Conservation (phyloP, 2,113 vertebrate species). For the Onychostruthus taczanowskii region DNA sequence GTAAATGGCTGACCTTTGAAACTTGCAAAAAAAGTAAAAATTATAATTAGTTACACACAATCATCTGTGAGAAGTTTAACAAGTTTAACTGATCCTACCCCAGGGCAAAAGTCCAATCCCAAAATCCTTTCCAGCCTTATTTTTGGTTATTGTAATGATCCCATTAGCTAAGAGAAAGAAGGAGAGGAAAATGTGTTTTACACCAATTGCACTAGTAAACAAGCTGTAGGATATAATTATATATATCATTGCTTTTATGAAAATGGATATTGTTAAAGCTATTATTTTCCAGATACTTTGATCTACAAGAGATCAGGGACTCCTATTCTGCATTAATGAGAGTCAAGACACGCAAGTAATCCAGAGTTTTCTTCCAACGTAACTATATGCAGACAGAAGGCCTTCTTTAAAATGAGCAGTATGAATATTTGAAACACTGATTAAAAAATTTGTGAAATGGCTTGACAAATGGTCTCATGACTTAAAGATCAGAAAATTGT, state of each 20-base stretch:
- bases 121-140: neutral
- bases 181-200: neutral
- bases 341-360: neutral
- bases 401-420: neutral
- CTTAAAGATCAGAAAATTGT: neutral
- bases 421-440: neutral
- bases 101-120: neutral
- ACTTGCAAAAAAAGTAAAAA: neutral
- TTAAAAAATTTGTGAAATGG: neutral
- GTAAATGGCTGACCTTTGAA: neutral
- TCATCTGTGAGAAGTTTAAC: neutral
- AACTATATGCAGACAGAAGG: neutral
- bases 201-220: neutral
- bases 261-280: neutral
- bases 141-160: neutral
- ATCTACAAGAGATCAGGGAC: neutral
- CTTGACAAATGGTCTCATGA: neutral
- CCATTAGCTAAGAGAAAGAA: neutral
- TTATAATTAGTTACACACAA: neutral
- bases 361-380: neutral
- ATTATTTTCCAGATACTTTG: neutral
- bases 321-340: neutral
- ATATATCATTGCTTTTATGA: neutral
- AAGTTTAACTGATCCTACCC: neutral
- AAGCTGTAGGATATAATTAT: neutral